phyloP scores from a whole-genome alignment of 2,888 invertebrate species.

The Macroteleia sp. region DNA sequence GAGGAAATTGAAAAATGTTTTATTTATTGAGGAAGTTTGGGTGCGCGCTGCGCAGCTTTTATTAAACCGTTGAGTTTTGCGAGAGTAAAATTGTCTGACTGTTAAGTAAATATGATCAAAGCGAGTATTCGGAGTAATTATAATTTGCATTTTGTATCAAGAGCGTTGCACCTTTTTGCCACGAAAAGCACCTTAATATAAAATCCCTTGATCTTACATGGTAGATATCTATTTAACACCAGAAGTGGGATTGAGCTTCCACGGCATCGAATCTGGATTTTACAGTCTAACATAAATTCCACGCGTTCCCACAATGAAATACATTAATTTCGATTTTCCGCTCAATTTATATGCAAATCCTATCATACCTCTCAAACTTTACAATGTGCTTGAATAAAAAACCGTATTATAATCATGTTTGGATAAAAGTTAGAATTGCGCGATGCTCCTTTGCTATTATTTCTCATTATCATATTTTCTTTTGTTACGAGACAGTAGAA shows the following conservation, averaged over 20 bases:
- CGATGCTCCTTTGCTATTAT: too few species aligned
- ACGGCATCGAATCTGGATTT: conserved; percentile 25
- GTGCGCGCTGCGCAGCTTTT: too few species aligned
- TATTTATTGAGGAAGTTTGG: too few species aligned
- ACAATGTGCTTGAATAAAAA: conserved; percentile 25
- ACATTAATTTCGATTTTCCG: conserved; percentile 52
- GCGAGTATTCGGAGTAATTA: too few species aligned
- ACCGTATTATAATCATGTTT: conserved; percentile 1
- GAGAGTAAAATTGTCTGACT: too few species aligned
- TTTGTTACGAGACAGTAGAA: too few species aligned
- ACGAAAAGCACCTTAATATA: conserved; percentile 7
- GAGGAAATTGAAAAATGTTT: too few species aligned
- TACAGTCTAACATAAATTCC: conserved; percentile 43
- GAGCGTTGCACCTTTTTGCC: too few species aligned
- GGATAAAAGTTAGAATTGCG: neutral
- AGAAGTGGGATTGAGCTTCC: conserved; percentile 34
- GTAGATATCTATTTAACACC: conserved; percentile 28
- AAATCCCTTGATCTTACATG: neutral
- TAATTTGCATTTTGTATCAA: too few species aligned
- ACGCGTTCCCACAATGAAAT: conserved; percentile 42
- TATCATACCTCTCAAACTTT: conserved; percentile 39
- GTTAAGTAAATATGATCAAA: too few species aligned
- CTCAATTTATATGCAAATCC: conserved; percentile 49
- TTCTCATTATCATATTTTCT: too few species aligned
- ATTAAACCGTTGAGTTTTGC: too few species aligned